Percentiles rank a stretch among this genome's conserved stretches.
phyloP scores from a whole-genome alignment of 1,140 invertebrate species.

The Drosophila tsacasi region DNA sequence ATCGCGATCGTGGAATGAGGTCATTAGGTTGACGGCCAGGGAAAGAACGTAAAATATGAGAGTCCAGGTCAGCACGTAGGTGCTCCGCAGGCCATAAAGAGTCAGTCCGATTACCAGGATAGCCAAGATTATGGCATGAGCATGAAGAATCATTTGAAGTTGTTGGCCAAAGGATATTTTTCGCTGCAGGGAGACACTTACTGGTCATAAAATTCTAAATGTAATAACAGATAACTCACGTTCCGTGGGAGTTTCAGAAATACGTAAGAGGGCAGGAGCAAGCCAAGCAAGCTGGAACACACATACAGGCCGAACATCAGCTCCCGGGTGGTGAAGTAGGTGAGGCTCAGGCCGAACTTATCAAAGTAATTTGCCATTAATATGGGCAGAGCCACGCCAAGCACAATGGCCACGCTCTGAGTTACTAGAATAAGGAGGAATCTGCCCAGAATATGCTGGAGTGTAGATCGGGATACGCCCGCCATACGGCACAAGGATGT shows the following conservation, averaged over 20 bases:
- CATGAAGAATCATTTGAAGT: constrained; percentile 63
- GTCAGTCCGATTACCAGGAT: constrained; percentile 47
- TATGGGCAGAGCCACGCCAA: constrained; percentile 86
- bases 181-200: neutral
- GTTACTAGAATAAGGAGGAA: constrained; percentile 51
- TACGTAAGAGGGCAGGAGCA: constrained; percentile 60
- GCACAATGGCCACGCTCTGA: constrained; percentile 57
- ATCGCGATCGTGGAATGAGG: constrained; percentile 75
- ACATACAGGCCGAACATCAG: constrained; percentile 86
- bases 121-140: constrained; percentile 55
- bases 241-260: constrained; percentile 73
- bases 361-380: constrained; percentile 85
- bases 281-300: constrained; percentile 45
- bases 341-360: constrained; percentile 86
- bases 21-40: constrained; percentile 60
- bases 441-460: constrained; percentile 38
- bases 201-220: neutral
- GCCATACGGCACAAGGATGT: constrained; percentile 64
- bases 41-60: constrained; percentile 57
- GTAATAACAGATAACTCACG: constrained; percentile 10
- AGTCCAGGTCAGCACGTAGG: constrained; percentile 50
- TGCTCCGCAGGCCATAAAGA: constrained; percentile 50
- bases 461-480: constrained; percentile 25
- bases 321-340: constrained; percentile 89
- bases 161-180: constrained; percentile 28